phyloP scores from a whole-genome alignment of 1,140 invertebrate species.

The Lordiphosa stackelbergi region DNA sequence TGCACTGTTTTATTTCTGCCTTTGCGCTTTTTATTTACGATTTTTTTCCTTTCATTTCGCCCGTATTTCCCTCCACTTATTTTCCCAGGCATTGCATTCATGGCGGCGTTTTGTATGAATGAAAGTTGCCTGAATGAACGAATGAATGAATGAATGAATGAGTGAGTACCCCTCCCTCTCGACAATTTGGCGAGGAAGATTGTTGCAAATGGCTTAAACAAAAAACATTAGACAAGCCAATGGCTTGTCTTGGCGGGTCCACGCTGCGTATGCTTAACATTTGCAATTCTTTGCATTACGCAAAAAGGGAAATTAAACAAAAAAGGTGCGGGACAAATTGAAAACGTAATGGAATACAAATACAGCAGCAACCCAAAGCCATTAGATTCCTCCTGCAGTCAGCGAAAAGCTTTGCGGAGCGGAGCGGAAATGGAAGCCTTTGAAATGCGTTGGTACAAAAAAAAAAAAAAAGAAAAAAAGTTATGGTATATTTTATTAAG shows the following conservation, averaged over 20 bases:
- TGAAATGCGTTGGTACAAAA: conserved; percentile 17
- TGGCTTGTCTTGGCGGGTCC: background rate
- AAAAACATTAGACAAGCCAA: conserved; percentile 56
- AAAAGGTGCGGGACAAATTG: conserved; percentile 35
- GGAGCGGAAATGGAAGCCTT: conserved; percentile 31
- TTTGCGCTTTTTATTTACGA: conserved; percentile 72
- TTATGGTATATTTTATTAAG: too few relatives aligned
- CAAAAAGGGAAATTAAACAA: conserved; percentile 56
- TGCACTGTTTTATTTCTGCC: conserved; percentile 62
- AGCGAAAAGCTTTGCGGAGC: conserved; percentile 2
- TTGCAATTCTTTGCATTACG: conserved; percentile 62
- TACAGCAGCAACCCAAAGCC: conserved; percentile 14
- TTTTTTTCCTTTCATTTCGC: conserved; percentile 37
- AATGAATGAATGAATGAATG: conserved; percentile 63
- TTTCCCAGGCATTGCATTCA: conserved; percentile 45
- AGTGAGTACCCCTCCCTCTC: conserved; percentile 20
- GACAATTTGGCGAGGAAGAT: conserved; percentile 37
- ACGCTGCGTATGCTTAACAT: conserved; percentile 63
- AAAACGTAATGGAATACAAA: conserved; percentile 66
- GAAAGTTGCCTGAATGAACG: conserved; percentile 63
- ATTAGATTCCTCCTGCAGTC: background rate
- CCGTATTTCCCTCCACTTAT: conserved; percentile 12
- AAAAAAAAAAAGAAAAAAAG: too few relatives aligned
- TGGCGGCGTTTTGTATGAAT: conserved; percentile 59
- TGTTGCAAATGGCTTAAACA: conserved; percentile 62